Conservation (phyloP, 2,797 vertebrate species). For the Hapalemur alaotrensis region DNA sequence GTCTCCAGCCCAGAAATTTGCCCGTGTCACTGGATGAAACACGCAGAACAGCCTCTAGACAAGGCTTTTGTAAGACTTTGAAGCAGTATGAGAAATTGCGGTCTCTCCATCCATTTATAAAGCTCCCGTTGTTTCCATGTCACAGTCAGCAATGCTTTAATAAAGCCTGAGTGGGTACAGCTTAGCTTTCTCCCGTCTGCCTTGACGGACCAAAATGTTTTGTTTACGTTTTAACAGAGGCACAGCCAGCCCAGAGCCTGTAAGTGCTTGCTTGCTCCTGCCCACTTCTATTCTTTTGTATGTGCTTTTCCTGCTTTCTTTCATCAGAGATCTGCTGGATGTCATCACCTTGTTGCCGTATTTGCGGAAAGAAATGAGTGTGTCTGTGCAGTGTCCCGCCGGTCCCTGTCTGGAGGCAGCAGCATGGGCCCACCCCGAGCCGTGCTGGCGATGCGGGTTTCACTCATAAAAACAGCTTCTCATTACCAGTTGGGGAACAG, state of each 20-base stretch:
- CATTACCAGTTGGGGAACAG: slow-evolving; percentile 60
- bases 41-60: not conserved
- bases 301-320: slow-evolving; percentile 59
- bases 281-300: not conserved
- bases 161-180: slow-evolving; percentile 39
- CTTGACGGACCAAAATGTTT: slow-evolving; percentile 53
- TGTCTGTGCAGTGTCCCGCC: slow-evolving; percentile 61
- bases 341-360: slow-evolving; percentile 76
- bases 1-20: not conserved
- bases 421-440: slow-evolving; percentile 55
- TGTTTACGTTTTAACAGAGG: slow-evolving; percentile 52
- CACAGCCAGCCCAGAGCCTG: not conserved
- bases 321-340: slow-evolving; percentile 67
- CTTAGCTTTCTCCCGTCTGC: slow-evolving; percentile 47
- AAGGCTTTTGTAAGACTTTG: not conserved
- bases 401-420: slow-evolving; percentile 65
- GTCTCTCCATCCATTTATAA: slow-evolving; percentile 11
- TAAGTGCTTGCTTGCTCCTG: not conserved
- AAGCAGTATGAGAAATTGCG: not conserved
- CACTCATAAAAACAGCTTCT: slow-evolving; percentile 68
- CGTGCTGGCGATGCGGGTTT: not conserved
- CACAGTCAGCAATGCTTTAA: slow-evolving; percentile 22
- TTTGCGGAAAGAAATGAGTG: slow-evolving; percentile 76
- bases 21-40: not conserved
- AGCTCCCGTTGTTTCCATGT: not conserved